Conservation (phyloP, 2,888 invertebrate species). For the Epistrophe eligans region DNA sequence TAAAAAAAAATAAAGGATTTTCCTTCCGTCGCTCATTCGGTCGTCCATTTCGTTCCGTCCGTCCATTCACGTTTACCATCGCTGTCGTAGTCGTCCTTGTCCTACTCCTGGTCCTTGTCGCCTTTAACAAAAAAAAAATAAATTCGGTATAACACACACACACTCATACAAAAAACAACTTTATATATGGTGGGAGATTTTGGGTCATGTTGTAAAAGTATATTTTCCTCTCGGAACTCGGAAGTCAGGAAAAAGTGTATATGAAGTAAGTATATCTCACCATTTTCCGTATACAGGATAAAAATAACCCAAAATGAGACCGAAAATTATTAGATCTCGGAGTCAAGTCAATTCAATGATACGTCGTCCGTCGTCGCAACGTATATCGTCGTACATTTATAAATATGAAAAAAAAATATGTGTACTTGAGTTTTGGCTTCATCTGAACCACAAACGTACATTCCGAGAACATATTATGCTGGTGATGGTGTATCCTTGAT, state of each 20-base stretch:
- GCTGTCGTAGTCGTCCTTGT: not conserved
- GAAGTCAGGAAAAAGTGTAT: constrained; percentile 29
- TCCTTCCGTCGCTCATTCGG: constrained; percentile 27
- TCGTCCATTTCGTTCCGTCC: not conserved
- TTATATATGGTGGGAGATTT: not conserved
- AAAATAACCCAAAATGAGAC: constrained; percentile 50
- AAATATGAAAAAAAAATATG: not conserved
- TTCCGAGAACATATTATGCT: constrained; percentile 18
- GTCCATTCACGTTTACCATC: constrained; percentile 2
- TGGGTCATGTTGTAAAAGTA: constrained; percentile 30
- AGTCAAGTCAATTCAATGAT: constrained; percentile 47
- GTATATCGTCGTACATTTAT: not conserved
- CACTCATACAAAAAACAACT: not conserved
- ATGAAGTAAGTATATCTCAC: constrained; percentile 3
- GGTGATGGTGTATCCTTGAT: constrained; percentile 51
- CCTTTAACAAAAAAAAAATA: not conserved
- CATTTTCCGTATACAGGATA: constrained; percentile 20
- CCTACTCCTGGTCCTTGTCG: not conserved
- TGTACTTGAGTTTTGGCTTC: constrained; percentile 27
- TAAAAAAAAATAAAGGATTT: constrained; percentile 57
- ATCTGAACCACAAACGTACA: constrained; percentile 27
- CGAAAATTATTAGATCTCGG: constrained; percentile 66
- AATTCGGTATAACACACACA: not conserved
- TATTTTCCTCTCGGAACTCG: constrained; percentile 31
- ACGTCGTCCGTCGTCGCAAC: not conserved